Conservation (phyloP, 1,140 invertebrate genomes). For the Apocrypta bakeri region DNA sequence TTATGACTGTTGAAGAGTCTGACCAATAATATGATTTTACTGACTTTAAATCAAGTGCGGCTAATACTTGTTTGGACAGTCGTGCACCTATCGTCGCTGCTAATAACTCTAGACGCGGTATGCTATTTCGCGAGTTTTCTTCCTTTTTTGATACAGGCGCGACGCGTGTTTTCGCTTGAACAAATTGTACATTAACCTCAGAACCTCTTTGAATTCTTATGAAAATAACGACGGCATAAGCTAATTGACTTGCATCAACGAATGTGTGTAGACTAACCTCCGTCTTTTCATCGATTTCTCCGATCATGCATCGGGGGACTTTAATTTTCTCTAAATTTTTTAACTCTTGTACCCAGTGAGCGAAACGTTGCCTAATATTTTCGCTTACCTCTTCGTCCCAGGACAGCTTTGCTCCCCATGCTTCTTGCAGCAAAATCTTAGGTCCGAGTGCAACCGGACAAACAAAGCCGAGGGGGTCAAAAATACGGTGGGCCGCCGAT, state of each 20-base stretch:
- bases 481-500: conserved; percentile 53
- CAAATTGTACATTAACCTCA: not conserved
- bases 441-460: conserved; percentile 52
- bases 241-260: conserved; percentile 19
- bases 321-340: not conserved
- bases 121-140: too few species aligned
- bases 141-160: not conserved
- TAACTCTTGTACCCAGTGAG: conserved; percentile 29
- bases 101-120: not conserved
- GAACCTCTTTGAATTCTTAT: not conserved
- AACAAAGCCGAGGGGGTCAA: conserved; percentile 57
- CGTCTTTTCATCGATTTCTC: not conserved
- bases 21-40: too few species aligned
- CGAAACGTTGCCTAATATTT: conserved; percentile 6
- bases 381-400: conserved; percentile 53
- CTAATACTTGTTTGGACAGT: not conserved
- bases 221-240: conserved; percentile 30
- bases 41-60: too few species aligned
- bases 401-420: conserved; percentile 46
- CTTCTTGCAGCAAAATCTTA: conserved; percentile 53
- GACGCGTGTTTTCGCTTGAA: not conserved
- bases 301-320: conserved; percentile 24
- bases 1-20: too few species aligned
- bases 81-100: not conserved
- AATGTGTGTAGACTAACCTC: conserved; percentile 19